A percentile compares a stretch with the other conserved stretches of the same genome.
Evolutionary conservation across 1,140 invertebrate genomes (phyloP).

Genomic region (Pseudachorutes palmiensis): DNA sequence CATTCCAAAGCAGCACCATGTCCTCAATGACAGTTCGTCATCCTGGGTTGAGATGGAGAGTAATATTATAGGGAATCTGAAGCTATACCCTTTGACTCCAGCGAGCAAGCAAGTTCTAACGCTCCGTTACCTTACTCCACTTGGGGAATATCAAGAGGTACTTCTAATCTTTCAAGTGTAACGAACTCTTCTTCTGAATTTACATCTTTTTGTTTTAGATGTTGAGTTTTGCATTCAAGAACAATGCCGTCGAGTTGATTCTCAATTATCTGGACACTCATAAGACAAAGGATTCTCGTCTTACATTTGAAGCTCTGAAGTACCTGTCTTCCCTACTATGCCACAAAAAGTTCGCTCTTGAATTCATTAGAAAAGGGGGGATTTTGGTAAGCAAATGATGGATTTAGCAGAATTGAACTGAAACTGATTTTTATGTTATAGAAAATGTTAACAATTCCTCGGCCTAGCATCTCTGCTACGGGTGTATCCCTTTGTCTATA

Average conservation of each 20-base stretch:
- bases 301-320: conserved; percentile 90
- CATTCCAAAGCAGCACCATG: background rate
- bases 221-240: conserved; percentile 81
- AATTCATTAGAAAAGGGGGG: conserved; percentile 80
- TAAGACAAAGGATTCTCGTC: conserved; percentile 75
- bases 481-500: conserved; percentile 93
- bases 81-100: conserved; percentile 75
- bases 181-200: background rate
- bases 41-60: conserved; percentile 84
- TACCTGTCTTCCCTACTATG: conserved; percentile 87
- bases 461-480: conserved; percentile 87
- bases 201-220: conserved; percentile 53
- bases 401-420: background rate
- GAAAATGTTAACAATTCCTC: conserved; percentile 73
- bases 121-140: conserved; percentile 80
- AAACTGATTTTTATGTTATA: conserved; percentile 42
- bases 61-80: conserved; percentile 72
- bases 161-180: conserved; percentile 20
- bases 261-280: conserved; percentile 74
- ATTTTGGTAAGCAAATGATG: conserved; percentile 52
- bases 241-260: conserved; percentile 80
- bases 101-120: conserved; percentile 86
- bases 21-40: conserved; percentile 56
- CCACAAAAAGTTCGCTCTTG: conserved; percentile 94
- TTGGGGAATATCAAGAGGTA: conserved; percentile 95